These are phyloP conservation scores for Trachymyrmex cornetzi DNA, from an alignment of 1,140 invertebrate species.

Conservation along the genomic window DNA sequence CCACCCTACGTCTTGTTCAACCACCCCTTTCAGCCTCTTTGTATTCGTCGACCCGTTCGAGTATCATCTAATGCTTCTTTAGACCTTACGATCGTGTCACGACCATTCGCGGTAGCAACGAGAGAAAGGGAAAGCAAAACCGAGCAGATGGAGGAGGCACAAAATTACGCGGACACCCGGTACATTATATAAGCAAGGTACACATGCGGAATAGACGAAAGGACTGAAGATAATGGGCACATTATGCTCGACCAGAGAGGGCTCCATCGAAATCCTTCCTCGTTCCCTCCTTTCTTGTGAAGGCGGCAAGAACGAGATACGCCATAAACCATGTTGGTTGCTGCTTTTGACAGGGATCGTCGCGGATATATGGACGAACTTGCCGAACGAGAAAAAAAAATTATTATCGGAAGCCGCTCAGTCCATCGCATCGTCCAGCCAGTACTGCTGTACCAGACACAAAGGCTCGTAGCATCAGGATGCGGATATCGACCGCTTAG, in stretches of 20 bases:
- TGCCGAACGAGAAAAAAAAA: slow-evolving; percentile 72
- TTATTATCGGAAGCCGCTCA: slow-evolving; percentile 69
- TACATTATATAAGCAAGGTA: slow-evolving; percentile 64
- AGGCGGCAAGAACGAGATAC: slow-evolving; percentile 68
- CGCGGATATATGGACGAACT: slow-evolving; percentile 69
- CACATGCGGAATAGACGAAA: slow-evolving; percentile 65
- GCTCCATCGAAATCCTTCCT: slow-evolving; percentile 71
- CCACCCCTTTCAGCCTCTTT: neutral
- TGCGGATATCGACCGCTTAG: slow-evolving; percentile 46
- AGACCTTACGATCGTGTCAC: slow-evolving; percentile 64
- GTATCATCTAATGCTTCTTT: slow-evolving; percentile 33
- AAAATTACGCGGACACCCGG: slow-evolving; percentile 73
- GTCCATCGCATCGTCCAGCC: slow-evolving; percentile 40
- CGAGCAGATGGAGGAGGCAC: slow-evolving; percentile 3
- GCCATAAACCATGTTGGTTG: slow-evolving; percentile 77
- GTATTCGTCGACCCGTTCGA: slow-evolving; percentile 35
- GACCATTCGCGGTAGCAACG: slow-evolving; percentile 8
- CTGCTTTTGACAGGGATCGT: slow-evolving; percentile 78
- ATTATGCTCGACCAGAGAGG: slow-evolving; percentile 78
- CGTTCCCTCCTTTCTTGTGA: slow-evolving; percentile 50
- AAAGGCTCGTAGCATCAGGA: slow-evolving; percentile 40
- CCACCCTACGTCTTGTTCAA: neutral
- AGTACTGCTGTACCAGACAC: slow-evolving; percentile 21
- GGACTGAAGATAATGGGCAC: slow-evolving; percentile 81
- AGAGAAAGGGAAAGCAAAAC: slow-evolving; percentile 12